Conservation (phyloP, 2,888 invertebrate genomes). For the Ceramica pisi region DNA sequence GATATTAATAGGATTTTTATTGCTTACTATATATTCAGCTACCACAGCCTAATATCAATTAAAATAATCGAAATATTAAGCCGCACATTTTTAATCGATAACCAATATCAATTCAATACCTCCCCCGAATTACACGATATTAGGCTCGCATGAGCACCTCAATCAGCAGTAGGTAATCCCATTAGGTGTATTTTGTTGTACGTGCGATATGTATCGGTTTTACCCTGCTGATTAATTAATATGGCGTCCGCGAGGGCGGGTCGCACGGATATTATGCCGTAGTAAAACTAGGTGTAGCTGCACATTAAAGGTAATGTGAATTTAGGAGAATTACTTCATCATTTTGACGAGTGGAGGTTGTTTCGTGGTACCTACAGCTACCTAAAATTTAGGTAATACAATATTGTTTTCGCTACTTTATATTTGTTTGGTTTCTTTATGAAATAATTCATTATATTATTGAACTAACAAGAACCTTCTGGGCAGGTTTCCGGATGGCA, state of each 20-base stretch:
- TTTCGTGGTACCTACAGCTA: neutral
- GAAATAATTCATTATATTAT: too few species aligned
- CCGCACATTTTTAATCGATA: conserved; percentile 3
- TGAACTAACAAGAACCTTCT: too few species aligned
- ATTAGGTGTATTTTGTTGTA: conserved; percentile 62
- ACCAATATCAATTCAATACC: conserved; percentile 49
- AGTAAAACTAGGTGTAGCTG: conserved; percentile 49
- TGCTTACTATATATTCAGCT: too few species aligned
- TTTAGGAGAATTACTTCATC: conserved; percentile 7
- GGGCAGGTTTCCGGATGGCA: too few species aligned
- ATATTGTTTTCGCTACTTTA: neutral
- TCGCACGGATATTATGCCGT: conserved; percentile 40
- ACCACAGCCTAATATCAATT: neutral
- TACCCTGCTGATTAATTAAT: conserved; percentile 56
- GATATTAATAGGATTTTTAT: too few species aligned
- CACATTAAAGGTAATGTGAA: conserved; percentile 19
- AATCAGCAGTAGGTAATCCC: conserved; percentile 69
- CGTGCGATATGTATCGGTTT: conserved; percentile 42
- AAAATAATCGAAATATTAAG: neutral
- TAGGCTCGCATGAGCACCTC: conserved; percentile 59
- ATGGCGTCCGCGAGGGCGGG: conserved; percentile 33
- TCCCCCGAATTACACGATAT: conserved; percentile 59
- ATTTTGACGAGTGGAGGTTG: neutral
- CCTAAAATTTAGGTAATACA: neutral
- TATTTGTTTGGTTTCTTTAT: neutral